Conservation (phyloP, 2,797 vertebrate species). For the Sciaenops ocellatus region DNA sequence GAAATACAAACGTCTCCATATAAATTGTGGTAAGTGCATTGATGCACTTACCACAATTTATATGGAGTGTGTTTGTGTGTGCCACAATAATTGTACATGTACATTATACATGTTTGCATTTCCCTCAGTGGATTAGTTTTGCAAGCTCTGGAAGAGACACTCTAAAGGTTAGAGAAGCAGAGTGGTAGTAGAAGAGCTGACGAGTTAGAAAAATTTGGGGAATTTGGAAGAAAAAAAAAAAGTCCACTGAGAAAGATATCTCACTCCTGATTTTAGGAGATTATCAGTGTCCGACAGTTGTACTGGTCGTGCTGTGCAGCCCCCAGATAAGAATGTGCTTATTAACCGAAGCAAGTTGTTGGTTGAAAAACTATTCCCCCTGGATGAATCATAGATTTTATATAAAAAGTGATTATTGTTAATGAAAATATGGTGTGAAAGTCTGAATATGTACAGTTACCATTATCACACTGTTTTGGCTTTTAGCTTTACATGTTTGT, state of each 20-base stretch:
- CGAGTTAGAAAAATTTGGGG: slow-evolving; percentile 9
- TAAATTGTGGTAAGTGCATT: slow-evolving; percentile 25
- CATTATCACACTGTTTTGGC: background rate
- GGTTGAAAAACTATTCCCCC: slow-evolving; percentile 14
- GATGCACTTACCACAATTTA: no score
- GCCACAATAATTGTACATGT: slow-evolving; percentile 1
- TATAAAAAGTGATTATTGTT: background rate
- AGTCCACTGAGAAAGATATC: slow-evolving; percentile 21
- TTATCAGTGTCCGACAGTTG: slow-evolving; percentile 65
- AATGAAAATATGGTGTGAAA: slow-evolving; percentile 11
- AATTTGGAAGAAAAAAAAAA: slow-evolving; percentile 29
- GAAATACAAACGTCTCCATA: slow-evolving; percentile 18
- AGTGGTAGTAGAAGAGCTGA: slow-evolving; percentile 21
- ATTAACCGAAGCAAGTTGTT: slow-evolving; percentile 54
- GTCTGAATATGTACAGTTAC: background rate
- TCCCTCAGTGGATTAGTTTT: slow-evolving; percentile 22
- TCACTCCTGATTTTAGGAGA: slow-evolving; percentile 62
- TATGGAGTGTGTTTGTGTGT: slow-evolving; percentile 22
- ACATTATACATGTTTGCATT: background rate
- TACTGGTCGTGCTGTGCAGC: slow-evolving; percentile 62
- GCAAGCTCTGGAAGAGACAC: background rate
- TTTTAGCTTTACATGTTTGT: background rate
- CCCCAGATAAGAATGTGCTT: slow-evolving; percentile 69
- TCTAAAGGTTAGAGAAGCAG: background rate
- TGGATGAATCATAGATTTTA: background rate